Evolutionary conservation across 2,113 vertebrate genomes (phyloP).

Genomic region (Gracilinanus agilis): DNA sequence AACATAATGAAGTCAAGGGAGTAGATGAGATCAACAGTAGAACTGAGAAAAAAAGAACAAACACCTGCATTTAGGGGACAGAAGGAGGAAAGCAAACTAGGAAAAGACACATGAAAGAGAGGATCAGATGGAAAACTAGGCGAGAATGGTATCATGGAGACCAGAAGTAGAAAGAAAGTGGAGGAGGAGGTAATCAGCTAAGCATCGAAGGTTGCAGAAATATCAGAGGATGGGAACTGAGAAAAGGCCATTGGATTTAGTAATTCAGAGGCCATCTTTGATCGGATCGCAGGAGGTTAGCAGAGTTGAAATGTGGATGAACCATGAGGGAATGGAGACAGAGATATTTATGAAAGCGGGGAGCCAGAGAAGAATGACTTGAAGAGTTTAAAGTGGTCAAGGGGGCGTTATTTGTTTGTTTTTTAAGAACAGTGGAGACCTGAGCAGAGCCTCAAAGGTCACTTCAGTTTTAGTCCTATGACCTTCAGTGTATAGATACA

Average conservation of each 20-base stretch:
- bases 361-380: background rate
- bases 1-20: background rate
- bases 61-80: background rate
- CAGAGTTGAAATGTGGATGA: too few species aligned
- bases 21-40: background rate
- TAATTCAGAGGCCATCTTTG: too few species aligned
- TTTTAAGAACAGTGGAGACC: too few species aligned
- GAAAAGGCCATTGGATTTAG: too few species aligned
- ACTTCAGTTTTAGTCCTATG: background rate
- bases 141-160: too few species aligned
- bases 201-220: too few species aligned
- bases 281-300: too few species aligned
- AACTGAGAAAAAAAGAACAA: background rate
- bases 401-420: too few species aligned
- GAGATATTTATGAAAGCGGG: background rate
- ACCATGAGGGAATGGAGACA: too few species aligned
- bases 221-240: too few species aligned
- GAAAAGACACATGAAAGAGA: background rate
- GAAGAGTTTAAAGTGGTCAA: background rate
- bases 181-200: too few species aligned
- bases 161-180: too few species aligned
- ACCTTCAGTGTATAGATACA: background rate
- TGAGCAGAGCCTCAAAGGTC: background rate
- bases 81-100: background rate
- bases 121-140: background rate